phyloP scores from a whole-genome alignment of 1,140 invertebrate genomes.

The Heliothis virescens region DNA sequence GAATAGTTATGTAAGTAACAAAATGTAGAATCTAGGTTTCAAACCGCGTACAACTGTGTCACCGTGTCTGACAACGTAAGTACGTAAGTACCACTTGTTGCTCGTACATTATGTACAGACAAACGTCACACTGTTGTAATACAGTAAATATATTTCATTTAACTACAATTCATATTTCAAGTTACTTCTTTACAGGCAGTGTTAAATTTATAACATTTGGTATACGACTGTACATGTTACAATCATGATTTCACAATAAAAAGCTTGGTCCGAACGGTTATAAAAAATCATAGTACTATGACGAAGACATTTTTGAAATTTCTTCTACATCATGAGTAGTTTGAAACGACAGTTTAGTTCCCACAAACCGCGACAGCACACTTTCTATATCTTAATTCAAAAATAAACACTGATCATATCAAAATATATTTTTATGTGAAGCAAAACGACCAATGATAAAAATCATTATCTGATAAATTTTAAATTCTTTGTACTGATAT shows the following conservation, averaged over 20 bases:
- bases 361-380: constrained; percentile 52
- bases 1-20: constrained; percentile 55
- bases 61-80: not conserved
- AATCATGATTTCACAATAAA: constrained; percentile 56
- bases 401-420: constrained; percentile 74
- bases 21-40: constrained; percentile 12
- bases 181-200: constrained; percentile 57
- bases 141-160: constrained; percentile 55
- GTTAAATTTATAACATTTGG: constrained; percentile 59
- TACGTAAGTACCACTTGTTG: constrained; percentile 13
- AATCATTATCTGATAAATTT: constrained; percentile 67
- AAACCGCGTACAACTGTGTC: constrained; percentile 26
- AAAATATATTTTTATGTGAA: constrained; percentile 78
- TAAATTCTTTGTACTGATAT: constrained; percentile 83
- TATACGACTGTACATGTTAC: constrained; percentile 62
- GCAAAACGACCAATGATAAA: constrained; percentile 63
- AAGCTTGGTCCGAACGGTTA: constrained; percentile 68
- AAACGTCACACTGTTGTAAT: constrained; percentile 37
- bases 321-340: constrained; percentile 12
- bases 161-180: constrained; percentile 52
- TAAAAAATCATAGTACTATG: constrained; percentile 44
- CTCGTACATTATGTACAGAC: not conserved
- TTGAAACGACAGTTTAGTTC: constrained; percentile 53
- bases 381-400: constrained; percentile 58
- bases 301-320: constrained; percentile 57